Evolutionary conservation across 1,140 invertebrate species (phyloP).

Genomic region (Hesperophylax magnus): DNA sequence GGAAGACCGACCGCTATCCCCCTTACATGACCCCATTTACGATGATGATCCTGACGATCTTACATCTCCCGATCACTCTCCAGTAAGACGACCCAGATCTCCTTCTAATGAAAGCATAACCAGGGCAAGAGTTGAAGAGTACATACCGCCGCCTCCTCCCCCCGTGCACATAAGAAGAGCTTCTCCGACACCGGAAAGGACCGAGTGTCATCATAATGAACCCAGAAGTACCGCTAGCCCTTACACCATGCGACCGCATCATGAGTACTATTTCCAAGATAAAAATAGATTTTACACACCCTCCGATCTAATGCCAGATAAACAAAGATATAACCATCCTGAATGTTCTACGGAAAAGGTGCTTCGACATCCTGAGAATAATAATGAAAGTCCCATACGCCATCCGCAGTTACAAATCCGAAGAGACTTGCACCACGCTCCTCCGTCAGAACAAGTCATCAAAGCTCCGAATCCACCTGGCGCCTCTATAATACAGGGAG

Average conservation of each 20-base stretch:
- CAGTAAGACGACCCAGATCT: slow-evolving; percentile 68
- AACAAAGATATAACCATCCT: slow-evolving; percentile 64
- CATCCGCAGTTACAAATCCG: slow-evolving; percentile 77
- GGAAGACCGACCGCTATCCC: slow-evolving; percentile 71
- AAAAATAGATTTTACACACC: slow-evolving; percentile 61
- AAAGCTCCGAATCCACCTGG: slow-evolving; percentile 62
- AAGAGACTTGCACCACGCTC: slow-evolving; percentile 76
- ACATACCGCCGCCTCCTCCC: slow-evolving; percentile 48
- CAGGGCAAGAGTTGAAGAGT: slow-evolving; percentile 65
- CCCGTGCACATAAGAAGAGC: slow-evolving; percentile 59
- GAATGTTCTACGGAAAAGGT: slow-evolving; percentile 71
- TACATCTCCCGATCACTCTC: slow-evolving; percentile 73
- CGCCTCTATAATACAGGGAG: slow-evolving; percentile 65
- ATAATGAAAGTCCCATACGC: slow-evolving; percentile 63
- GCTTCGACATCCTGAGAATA: slow-evolving; percentile 65
- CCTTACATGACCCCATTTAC: slow-evolving; percentile 69
- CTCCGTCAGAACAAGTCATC: slow-evolving; percentile 60
- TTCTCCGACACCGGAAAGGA: slow-evolving; percentile 71
- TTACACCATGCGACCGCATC: slow-evolving; percentile 77
- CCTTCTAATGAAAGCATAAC: slow-evolving; percentile 68
- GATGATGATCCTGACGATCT: slow-evolving; percentile 74
- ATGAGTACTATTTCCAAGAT: slow-evolving; percentile 69
- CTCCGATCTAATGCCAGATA: slow-evolving; percentile 49
- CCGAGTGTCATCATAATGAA: slow-evolving; percentile 77
- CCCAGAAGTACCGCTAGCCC: slow-evolving; percentile 72